Evolutionary conservation across 2,888 invertebrate species (phyloP).

Genomic region (Melanargia galathea): DNA sequence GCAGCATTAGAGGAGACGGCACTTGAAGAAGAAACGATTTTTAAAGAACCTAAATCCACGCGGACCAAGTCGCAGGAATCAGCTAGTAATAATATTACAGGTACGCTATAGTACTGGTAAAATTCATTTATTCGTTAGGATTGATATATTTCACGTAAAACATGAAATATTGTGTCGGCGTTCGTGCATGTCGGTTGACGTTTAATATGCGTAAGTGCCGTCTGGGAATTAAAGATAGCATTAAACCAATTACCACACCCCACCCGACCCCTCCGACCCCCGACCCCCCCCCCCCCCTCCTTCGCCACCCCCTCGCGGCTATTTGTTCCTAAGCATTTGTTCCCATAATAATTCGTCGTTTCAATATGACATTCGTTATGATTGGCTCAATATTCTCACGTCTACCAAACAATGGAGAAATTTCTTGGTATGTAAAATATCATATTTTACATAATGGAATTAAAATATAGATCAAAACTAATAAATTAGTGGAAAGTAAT

Average conservation of each 20-base stretch:
- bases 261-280: background rate
- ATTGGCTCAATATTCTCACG: background rate
- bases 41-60: too few species aligned
- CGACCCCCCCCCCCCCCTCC: background rate
- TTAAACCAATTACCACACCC: conserved; percentile 22
- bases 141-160: background rate
- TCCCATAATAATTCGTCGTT: background rate
- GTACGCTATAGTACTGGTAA: too few species aligned
- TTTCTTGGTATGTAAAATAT: too few species aligned
- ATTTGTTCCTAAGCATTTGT: background rate
- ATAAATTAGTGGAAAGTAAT: too few species aligned
- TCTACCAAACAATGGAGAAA: too few species aligned
- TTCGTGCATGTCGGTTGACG: background rate
- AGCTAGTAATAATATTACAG: too few species aligned
- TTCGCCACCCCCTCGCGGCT: background rate
- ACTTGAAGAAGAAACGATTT: too few species aligned
- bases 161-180: background rate
- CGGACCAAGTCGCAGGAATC: too few species aligned
- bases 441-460: too few species aligned
- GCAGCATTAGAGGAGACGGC: too few species aligned
- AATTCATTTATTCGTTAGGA: background rate
- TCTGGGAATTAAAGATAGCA: conserved; percentile 17
- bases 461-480: too few species aligned
- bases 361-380: conserved; percentile 11
- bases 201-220: conserved; percentile 18